Conservation (phyloP, 2,888 invertebrate genomes). For the Chrysolina americana region DNA sequence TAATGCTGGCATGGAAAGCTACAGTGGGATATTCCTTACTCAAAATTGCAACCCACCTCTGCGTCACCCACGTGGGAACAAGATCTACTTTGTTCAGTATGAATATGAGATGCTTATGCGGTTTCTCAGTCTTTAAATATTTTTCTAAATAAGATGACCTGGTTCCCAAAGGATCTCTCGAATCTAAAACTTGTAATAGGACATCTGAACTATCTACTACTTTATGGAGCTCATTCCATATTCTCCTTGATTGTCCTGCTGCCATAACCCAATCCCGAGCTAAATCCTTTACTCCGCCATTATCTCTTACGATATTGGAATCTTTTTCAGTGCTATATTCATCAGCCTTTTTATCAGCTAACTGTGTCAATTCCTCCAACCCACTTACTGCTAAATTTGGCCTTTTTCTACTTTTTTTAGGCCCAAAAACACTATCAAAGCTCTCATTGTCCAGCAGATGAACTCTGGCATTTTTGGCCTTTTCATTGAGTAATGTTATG, state of each 20-base stretch:
- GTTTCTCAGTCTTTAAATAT: conserved; percentile 93
- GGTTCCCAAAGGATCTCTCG: conserved; percentile 97
- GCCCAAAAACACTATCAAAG: conserved; percentile 95
- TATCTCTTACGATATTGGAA: conserved; percentile 85
- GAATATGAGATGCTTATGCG: conserved; percentile 97
- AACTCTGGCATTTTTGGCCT: conserved; percentile 89
- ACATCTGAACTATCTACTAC: conserved; percentile 99
- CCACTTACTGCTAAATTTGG: conserved; percentile 86
- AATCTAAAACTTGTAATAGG: conserved; percentile 95
- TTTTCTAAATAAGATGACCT: conserved; percentile 93
- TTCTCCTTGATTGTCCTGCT: conserved; percentile 95
- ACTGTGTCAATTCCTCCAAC: conserved; percentile 83
- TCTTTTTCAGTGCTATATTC: conserved; percentile 89
- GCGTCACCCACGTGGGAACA: conserved; percentile 98
- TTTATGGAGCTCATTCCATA: conserved; percentile 99
- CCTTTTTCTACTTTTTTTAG: conserved; percentile 91
- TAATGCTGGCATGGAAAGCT: conserved; percentile 98
- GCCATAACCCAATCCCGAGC: conserved; percentile 95
- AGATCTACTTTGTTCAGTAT: conserved; percentile 97
- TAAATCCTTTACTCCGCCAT: conserved; percentile 84
- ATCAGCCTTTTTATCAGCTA: conserved; percentile 80
- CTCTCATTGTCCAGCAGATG: conserved; percentile 97
- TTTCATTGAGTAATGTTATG: conserved; percentile 93
- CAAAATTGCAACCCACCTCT: conserved; percentile 96
- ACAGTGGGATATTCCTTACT: conserved; percentile 97